These are phyloP conservation scores for Ditylenchus dipsaci DNA, from an alignment of 1,140 invertebrate genomes.

Conservation along the genomic window DNA sequence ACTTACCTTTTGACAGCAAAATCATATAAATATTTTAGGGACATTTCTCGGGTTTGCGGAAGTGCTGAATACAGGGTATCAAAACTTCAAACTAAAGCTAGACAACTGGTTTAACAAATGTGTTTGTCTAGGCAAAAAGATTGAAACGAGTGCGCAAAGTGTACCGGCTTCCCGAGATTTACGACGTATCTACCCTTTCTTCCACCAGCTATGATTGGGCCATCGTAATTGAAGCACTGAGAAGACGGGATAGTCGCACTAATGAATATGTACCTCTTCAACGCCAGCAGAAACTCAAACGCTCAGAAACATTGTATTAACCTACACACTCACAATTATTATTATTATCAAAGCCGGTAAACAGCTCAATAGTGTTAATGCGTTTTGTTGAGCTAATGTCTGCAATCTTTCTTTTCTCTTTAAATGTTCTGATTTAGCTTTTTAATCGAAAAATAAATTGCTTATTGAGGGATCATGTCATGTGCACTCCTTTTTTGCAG, in stretches of 20 bases:
- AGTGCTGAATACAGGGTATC: background rate
- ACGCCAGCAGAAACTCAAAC: background rate
- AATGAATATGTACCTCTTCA: background rate
- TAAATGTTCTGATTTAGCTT: too few relatives aligned
- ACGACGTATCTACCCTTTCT: slow-evolving; percentile 42
- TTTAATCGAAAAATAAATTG: too few relatives aligned
- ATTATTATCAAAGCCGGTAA: too few relatives aligned
- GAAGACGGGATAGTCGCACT: slow-evolving; percentile 20
- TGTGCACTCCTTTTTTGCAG: too few relatives aligned
- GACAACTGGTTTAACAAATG: too few relatives aligned
- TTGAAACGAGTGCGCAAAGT: slow-evolving; percentile 48
- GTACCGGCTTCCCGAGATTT: slow-evolving; percentile 44
- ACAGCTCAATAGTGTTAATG: too few relatives aligned
- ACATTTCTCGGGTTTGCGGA: slow-evolving; percentile 13
- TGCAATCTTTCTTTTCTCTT: too few relatives aligned
- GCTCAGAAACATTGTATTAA: background rate
- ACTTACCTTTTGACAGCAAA: too few relatives aligned
- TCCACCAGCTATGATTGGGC: slow-evolving; percentile 49
- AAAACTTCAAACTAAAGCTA: too few relatives aligned
- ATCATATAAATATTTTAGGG: too few relatives aligned
- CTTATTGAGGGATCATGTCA: too few relatives aligned
- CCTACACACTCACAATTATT: background rate
- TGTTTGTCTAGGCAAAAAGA: slow-evolving; percentile 23
- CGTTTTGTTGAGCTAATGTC: too few relatives aligned
- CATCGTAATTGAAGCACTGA: slow-evolving; percentile 43